These are phyloP conservation scores for Manis pentadactyla DNA, from an alignment of 2,797 vertebrate genomes.

Conservation along the genomic window DNA sequence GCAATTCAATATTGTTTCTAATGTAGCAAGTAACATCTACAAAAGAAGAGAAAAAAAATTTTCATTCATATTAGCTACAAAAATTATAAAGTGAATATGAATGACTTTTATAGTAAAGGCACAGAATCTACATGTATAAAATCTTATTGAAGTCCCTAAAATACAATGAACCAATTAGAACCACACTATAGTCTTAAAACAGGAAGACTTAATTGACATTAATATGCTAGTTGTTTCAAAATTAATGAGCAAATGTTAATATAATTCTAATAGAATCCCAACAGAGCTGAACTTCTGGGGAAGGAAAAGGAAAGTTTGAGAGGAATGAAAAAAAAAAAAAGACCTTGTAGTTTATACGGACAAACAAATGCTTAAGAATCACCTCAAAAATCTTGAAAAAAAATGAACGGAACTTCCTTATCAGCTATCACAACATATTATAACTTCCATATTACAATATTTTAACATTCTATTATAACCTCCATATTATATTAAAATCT, in stretches of 20 bases:
- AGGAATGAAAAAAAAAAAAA: neutral
- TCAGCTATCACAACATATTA: neutral
- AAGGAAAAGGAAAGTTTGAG: neutral
- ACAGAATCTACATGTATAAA: neutral
- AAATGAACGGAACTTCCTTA: neutral
- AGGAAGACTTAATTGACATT: neutral
- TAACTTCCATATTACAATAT: neutral
- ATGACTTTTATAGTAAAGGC: neutral
- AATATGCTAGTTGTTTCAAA: neutral
- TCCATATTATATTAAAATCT: too few relatives aligned
- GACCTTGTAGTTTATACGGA: neutral
- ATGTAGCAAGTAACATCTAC: neutral
- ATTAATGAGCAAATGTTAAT: neutral
- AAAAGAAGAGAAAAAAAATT: too few relatives aligned
- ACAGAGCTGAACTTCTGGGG: neutral
- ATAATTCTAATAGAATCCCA: neutral
- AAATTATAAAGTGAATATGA: neutral
- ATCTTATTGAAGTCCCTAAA: neutral
- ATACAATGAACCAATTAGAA: neutral
- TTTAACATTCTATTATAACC: too few relatives aligned
- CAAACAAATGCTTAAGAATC: neutral
- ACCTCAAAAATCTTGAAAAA: neutral
- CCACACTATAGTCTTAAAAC: neutral
- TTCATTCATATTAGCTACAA: neutral
- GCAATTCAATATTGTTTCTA: neutral